Percentiles rank a stretch among this genome's conserved stretches.
Evolutionary conservation across 2,113 vertebrate genomes (phyloP).

Genomic region (Pseudorectes ferrugineus): DNA sequence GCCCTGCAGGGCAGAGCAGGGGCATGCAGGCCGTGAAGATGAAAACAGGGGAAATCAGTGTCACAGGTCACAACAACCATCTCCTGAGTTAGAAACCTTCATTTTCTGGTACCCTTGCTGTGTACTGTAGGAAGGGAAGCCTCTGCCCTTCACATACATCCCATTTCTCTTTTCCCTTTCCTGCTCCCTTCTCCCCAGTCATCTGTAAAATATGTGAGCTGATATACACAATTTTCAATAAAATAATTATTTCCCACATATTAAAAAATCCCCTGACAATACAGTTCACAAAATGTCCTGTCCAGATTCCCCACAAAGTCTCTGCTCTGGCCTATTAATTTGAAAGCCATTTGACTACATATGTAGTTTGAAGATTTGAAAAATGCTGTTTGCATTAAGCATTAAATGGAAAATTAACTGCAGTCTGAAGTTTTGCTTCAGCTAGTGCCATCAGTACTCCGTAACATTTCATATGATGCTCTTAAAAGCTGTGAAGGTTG

Average conservation of each 20-base stretch:
- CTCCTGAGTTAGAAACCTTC: background rate
- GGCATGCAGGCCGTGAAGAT: background rate
- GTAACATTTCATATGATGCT: background rate
- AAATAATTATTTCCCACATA: background rate
- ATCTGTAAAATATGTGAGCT: background rate
- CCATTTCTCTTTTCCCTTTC: background rate
- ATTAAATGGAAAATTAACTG: background rate
- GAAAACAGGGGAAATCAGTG: background rate
- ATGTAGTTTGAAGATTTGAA: background rate
- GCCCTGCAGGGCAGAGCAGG: background rate
- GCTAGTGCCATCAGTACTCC: background rate
- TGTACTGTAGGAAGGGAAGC: background rate
- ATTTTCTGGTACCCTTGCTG: background rate
- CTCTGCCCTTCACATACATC: background rate
- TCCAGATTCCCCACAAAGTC: background rate
- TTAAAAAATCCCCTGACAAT: background rate
- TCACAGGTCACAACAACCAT: background rate
- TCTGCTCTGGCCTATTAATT: background rate
- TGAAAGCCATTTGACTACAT: background rate
- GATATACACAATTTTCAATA: background rate
- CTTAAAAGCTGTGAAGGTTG: background rate
- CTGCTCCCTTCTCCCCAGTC: background rate
- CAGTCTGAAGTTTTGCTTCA: background rate
- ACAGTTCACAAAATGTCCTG: background rate
- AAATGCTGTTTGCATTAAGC: background rate